These are phyloP conservation scores for Ophthalmolycus amberensis DNA, from an alignment of 2,113 vertebrate species.

Conservation along the genomic window DNA sequence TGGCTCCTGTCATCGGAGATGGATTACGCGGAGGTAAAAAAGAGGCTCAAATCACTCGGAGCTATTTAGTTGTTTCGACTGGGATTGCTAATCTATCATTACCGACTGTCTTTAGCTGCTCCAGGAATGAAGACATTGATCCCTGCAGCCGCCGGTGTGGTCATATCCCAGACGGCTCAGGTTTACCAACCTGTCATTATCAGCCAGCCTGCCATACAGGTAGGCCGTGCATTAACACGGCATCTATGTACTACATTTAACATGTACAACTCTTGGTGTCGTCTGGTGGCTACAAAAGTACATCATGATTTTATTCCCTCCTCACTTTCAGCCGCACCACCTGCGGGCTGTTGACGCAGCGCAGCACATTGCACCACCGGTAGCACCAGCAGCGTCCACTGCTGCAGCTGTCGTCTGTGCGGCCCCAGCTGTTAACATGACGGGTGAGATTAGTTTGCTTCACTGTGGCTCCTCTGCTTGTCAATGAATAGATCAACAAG, in stretches of 20 bases:
- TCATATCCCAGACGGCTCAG: constrained; percentile 84
- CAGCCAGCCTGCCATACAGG: constrained; percentile 81
- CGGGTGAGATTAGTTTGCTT: constrained; percentile 29
- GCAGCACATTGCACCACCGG: constrained; percentile 40
- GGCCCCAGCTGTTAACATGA: constrained; percentile 3
- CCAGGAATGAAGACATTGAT: constrained; percentile 75
- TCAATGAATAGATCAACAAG: not conserved
- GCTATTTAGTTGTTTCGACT: not conserved
- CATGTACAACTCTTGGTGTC: not conserved
- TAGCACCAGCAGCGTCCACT: constrained; percentile 34
- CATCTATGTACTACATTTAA: not conserved
- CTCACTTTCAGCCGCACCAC: constrained; percentile 31
- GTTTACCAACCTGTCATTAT: not conserved
- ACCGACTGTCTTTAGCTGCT: constrained; percentile 67
- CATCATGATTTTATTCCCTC: accelerated
- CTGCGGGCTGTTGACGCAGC: constrained; percentile 26
- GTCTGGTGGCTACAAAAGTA: not conserved
- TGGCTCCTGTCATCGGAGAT: constrained; percentile 79
- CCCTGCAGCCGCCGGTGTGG: constrained; percentile 85
- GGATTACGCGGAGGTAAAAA: constrained; percentile 76
- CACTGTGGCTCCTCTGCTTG: not conserved
- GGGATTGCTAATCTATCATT: not conserved
- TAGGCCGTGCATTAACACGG: constrained; percentile 61
- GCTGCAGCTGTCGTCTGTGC: constrained; percentile 27
- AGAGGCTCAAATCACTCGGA: not conserved